Conservation (phyloP, 1,140 invertebrate species). For the Drosophila bifasciata region DNA sequence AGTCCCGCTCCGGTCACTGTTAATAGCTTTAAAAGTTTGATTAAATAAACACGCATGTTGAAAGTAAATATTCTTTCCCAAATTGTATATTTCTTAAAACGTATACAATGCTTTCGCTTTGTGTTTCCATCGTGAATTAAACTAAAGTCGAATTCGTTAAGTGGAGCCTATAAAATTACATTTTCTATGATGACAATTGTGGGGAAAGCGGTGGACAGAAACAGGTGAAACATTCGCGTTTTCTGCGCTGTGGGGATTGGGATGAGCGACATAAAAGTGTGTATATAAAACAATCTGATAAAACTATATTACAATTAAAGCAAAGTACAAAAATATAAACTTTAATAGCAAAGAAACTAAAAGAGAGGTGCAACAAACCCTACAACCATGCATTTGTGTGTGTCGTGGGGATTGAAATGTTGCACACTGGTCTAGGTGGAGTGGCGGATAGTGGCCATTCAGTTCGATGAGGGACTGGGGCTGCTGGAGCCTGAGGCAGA, state of each 20-base stretch:
- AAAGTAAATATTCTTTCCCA: slow-evolving; percentile 54
- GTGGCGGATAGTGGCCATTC: slow-evolving; percentile 21
- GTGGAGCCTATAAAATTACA: slow-evolving; percentile 76
- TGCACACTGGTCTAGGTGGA: neutral
- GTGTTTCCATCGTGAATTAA: slow-evolving; percentile 67
- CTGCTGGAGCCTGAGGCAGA: slow-evolving; percentile 67
- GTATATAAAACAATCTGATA: slow-evolving; percentile 65
- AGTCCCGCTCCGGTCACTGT: slow-evolving; percentile 22
- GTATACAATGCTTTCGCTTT: slow-evolving; percentile 68
- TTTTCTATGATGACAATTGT: slow-evolving; percentile 69
- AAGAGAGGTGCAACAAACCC: neutral
- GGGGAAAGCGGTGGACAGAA: slow-evolving; percentile 19
- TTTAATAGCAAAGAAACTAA: slow-evolving; percentile 53
- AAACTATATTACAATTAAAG: slow-evolving; percentile 77
- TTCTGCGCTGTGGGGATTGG: slow-evolving; percentile 1
- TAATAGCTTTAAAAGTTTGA: slow-evolving; percentile 31
- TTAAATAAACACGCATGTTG: slow-evolving; percentile 43
- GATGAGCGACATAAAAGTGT: slow-evolving; percentile 47
- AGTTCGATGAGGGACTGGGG: slow-evolving; percentile 75
- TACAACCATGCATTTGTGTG: neutral
- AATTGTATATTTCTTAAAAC: slow-evolving; percentile 67
- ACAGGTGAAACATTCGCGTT: neutral
- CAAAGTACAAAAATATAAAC: slow-evolving; percentile 58
- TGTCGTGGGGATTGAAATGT: slow-evolving; percentile 5
- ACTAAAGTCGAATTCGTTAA: slow-evolving; percentile 75